Evolutionary conservation across 2,797 vertebrate species (phyloP).

Genomic region (Phalanger gymnotis): DNA sequence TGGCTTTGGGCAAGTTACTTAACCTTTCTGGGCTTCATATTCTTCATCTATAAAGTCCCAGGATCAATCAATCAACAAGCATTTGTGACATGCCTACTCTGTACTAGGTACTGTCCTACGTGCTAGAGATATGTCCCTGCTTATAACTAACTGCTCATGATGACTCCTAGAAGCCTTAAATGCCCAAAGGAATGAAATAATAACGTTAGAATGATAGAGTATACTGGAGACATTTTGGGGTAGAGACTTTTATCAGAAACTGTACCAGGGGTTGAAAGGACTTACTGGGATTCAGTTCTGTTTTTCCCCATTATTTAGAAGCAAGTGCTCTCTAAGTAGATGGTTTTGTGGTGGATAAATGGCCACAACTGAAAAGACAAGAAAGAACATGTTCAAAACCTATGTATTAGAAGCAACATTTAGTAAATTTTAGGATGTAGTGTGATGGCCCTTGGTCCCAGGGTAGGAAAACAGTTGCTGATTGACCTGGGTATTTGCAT

Average conservation of each 20-base stretch:
- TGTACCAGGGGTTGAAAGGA: neutral
- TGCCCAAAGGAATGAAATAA: neutral
- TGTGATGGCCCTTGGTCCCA: too few relatives aligned
- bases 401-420: too few relatives aligned
- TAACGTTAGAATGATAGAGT: neutral
- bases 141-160: neutral
- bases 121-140: neutral
- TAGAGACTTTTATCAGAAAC: neutral
- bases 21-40: neutral
- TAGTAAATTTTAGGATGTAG: too few relatives aligned
- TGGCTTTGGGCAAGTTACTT: neutral
- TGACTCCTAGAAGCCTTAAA: neutral
- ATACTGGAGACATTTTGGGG: neutral
- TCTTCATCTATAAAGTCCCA: neutral
- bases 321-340: neutral
- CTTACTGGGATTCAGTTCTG: neutral
- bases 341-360: neutral
- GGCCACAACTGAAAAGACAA: too few relatives aligned
- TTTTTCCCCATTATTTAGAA: neutral
- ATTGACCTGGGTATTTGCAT: too few relatives aligned
- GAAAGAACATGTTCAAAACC: too few relatives aligned
- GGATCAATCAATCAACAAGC: neutral
- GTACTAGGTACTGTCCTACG: neutral
- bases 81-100: neutral
- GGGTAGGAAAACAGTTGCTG: too few relatives aligned